A percentile compares a stretch with the other conserved stretches of the same genome.
phyloP scores from a whole-genome alignment of 2,113 vertebrate genomes.

The Argyrosomus japonicus region DNA sequence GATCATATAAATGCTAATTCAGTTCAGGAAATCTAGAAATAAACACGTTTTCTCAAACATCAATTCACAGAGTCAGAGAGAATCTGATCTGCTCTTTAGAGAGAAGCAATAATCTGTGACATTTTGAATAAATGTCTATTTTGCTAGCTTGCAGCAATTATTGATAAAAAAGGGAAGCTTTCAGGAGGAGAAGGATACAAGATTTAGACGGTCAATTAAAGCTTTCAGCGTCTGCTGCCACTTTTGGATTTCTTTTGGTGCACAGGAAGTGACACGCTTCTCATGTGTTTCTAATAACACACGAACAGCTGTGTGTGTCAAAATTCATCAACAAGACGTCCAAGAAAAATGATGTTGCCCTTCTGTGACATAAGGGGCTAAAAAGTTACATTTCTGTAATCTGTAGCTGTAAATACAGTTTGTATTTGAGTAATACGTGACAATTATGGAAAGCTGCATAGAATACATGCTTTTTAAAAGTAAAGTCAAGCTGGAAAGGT shows the following conservation, averaged over 20 bases:
- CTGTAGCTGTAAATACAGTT: not conserved
- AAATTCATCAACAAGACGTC: not conserved
- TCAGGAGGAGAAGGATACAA: not conserved
- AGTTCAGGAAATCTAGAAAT: not conserved
- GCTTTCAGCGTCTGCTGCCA: not conserved
- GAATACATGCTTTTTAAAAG: not conserved
- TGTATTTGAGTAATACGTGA: not conserved
- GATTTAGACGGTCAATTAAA: not conserved
- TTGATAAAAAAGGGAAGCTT: not conserved
- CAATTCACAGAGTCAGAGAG: not conserved
- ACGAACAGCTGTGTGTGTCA: not conserved
- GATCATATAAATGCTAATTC: not conserved
- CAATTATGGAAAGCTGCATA: not conserved
- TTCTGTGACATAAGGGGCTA: not conserved
- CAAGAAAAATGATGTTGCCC: not conserved
- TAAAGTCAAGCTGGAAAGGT: not conserved
- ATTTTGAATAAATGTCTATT: not conserved
- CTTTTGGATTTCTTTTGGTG: not conserved
- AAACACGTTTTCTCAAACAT: not conserved
- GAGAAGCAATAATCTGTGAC: conserved; percentile 2
- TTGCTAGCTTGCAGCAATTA: not conserved
- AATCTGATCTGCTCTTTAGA: not conserved
- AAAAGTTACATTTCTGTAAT: not conserved
- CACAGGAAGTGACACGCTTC: not conserved
- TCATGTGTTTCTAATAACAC: not conserved